Evolutionary conservation across 2,113 vertebrate genomes (phyloP), one percentile per base, ranked within the genome.

Genomic region (Lamprologus speciosus): DNA sequence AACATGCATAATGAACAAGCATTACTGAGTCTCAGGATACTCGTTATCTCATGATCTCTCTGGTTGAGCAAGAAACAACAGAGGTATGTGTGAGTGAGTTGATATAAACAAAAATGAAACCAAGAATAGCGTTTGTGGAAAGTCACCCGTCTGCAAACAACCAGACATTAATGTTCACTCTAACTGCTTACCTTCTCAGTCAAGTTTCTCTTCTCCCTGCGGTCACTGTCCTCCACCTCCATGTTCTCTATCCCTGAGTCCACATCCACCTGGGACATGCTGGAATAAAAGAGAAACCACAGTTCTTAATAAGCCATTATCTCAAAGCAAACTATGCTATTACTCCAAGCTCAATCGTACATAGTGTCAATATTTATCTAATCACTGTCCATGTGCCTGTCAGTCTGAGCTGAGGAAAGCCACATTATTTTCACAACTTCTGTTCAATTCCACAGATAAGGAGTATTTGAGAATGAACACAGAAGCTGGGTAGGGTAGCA

Each of bases 221-320:
- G 98, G 92, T 99, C 99, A 4, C 94, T 98, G 93, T 99, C 99
- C 19, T 99, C 99, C 1, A 99, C 99, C 91, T 99, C 99, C 99
- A 99, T 99, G 91, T 99, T 99, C 95, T 99, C 99, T 85, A 99
- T 99, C 93, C 99, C 99, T 91, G 99, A 99, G 97, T 99, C 99
- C 95, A 99, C 98, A 94, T 99, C 99, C 94, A 99, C 98, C 97
- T 99, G 99, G 96, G 98, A 99, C 97, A 99, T 98, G 91, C 99
- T 99, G 94, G 7, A 94, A 93, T 9, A 91, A 51, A 89, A 3
- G 70, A 21, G 85, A 35, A 85, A 45, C 13, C 7, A 45, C 21
- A 85, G 12, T 79, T 40, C 6, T 86, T 23, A 84, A 16, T 28
- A 63, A 28, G 19, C 53, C 17, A 81, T 75, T 31, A 70, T 16